Conservation (phyloP, 1,140 invertebrate species). For the Drosophila auraria region DNA sequence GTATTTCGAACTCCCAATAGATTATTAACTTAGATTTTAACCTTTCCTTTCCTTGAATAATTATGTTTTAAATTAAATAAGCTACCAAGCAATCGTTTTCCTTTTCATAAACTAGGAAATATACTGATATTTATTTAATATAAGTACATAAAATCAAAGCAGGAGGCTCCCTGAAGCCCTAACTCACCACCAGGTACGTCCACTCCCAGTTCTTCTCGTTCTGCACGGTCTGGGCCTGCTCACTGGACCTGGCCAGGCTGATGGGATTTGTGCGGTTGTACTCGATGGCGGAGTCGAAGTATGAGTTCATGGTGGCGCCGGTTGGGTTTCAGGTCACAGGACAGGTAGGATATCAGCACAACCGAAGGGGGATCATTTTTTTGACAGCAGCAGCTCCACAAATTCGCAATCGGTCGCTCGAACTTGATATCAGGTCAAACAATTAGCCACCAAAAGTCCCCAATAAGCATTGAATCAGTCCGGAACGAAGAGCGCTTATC, state of each 20-base stretch:
- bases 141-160: too few relatives aligned
- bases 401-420: constrained; percentile 15
- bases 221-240: constrained; percentile 53
- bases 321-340: not conserved
- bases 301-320: constrained; percentile 60
- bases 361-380: constrained; percentile 55
- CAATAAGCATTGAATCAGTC: constrained; percentile 46
- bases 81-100: too few relatives aligned
- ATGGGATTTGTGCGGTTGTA: constrained; percentile 58
- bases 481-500: constrained; percentile 30
- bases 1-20: too few relatives aligned
- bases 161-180: too few relatives aligned
- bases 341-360: constrained; percentile 2
- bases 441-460: constrained; percentile 40
- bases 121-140: too few relatives aligned
- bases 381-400: constrained; percentile 20
- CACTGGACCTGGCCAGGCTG: constrained; percentile 30
- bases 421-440: constrained; percentile 60
- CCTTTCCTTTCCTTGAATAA: not conserved
- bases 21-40: not conserved
- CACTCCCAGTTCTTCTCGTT: constrained; percentile 87
- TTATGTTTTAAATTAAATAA: not conserved
- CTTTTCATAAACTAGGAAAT: too few relatives aligned
- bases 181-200: constrained; percentile 87
- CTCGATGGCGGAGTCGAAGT: constrained; percentile 70